Base-by-base conservation (phyloP, 2,113 vertebrate genomes). In the Diadophis punctatus region DNA sequence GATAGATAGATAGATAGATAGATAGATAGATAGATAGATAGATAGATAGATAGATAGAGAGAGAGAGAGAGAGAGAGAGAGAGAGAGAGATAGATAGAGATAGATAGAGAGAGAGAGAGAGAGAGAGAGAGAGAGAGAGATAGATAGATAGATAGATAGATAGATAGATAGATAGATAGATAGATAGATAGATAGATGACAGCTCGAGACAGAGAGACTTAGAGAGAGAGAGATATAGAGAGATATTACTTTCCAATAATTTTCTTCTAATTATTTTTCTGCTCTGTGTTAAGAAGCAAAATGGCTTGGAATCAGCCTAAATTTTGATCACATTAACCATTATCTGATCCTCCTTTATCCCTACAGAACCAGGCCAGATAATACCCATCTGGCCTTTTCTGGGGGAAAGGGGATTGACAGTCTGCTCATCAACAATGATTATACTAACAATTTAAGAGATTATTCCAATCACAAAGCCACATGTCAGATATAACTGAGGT, bases 391-490 rank as follows among this genome's bases (percentile, higher is more conserved):
- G 96, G 90, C 56, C 48, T 91, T 96, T 92, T 96, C 91, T 91
- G 55, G 86, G 34, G 74, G 7, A 39, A 80, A 4, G 1, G 34
- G 74, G 34, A 95, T 85, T 95, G 93, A 94, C 51, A 89, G 43
- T 93, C 22, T 86, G 55, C 22, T 96, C 43, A 94, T 95, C 93
- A 89, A 92, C 88, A 94, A 92, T 95, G 95, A 97, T 97, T 96
- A 96, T 95, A 95, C 94, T 96, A 96, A 89, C 80, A 96, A 96
- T 27, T 95, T 96, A 95, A 95, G 85, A 92, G 91, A 92, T 97
- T 96, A 95, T 93, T 95, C 74, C 95, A 94, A 96, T 96, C 55
- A 95, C 51, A 89, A n/a, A 95, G 46, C 86, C 93, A 94, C 90
- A 86, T 96, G 91, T 94, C 63, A 0, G 23, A 5, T 34, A 91